These are phyloP conservation scores for Parazoanthus swiftii DNA, from an alignment of 92 coral and sea anemone genomes.

Conservation along the genomic window DNA sequence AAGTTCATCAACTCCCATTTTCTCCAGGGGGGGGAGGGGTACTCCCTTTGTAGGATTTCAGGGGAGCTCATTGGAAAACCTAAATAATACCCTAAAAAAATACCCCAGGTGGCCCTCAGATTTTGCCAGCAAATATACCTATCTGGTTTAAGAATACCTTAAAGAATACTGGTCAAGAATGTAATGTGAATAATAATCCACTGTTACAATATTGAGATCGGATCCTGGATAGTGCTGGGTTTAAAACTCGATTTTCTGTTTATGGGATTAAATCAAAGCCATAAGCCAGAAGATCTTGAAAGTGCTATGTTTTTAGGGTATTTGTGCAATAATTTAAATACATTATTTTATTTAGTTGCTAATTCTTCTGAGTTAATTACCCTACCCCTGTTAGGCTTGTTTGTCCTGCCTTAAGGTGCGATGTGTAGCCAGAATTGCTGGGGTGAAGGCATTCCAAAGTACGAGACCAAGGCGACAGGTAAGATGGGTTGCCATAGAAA, in stretches of 20 bases:
- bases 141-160: too few species aligned
- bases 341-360: neutral
- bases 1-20: neutral
- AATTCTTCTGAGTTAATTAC: neutral
- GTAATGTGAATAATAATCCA: too few species aligned
- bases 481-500: neutral
- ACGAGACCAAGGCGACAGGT: slow-evolving; percentile 13
- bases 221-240: too few species aligned
- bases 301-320: neutral
- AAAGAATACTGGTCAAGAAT: too few species aligned
- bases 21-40: too few species aligned
- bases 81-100: too few species aligned
- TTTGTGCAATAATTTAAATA: neutral
- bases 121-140: too few species aligned
- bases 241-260: neutral
- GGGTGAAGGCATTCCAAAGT: neutral
- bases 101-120: too few species aligned
- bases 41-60: too few species aligned
- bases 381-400: slow-evolving; percentile 1
- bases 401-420: slow-evolving; percentile 11
- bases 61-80: too few species aligned
- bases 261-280: neutral
- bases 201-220: too few species aligned
- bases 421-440: slow-evolving; percentile 4
- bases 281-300: neutral